These are phyloP conservation scores for Spilogale gracilis DNA, from an alignment of 2,113 vertebrate species.

Conservation along the genomic window DNA sequence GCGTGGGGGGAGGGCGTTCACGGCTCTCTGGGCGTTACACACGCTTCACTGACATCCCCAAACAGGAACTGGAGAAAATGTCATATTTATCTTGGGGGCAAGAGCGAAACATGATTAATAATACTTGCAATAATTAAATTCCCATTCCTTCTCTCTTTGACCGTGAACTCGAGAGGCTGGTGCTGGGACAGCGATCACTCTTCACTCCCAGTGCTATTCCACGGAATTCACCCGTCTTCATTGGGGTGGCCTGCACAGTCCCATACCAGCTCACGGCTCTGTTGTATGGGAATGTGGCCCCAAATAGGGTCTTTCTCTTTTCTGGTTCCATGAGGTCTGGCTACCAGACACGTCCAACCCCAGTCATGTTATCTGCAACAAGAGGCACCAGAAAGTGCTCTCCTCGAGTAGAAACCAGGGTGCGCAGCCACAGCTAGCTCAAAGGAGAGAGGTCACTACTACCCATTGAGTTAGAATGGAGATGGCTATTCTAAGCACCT, in stretches of 20 bases:
- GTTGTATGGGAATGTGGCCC: neutral
- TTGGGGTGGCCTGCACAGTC: too few relatives aligned
- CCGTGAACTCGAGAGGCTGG: neutral
- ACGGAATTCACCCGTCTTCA: neutral
- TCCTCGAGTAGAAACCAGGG: neutral
- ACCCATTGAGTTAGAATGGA: neutral
- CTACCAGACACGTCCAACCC: neutral
- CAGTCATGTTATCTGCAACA: neutral
- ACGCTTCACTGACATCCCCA: neutral
- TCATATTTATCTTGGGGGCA: neutral
- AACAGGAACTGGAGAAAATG: neutral
- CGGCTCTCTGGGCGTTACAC: neutral
- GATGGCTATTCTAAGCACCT: neutral
- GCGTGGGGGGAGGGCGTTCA: neutral
- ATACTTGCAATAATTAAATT: neutral
- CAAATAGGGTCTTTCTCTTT: neutral
- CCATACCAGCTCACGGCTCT: neutral
- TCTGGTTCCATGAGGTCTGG: neutral
- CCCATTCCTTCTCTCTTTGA: neutral
- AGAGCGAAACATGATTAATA: too few relatives aligned
- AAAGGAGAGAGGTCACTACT: neutral
- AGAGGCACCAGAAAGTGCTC: too few relatives aligned
- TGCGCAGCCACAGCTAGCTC: neutral
- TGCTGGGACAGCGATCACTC: fast-evolving
- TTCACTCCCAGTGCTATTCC: too few relatives aligned